Conservation (phyloP, 2,888 invertebrate genomes). For the Tridacna crocea region DNA sequence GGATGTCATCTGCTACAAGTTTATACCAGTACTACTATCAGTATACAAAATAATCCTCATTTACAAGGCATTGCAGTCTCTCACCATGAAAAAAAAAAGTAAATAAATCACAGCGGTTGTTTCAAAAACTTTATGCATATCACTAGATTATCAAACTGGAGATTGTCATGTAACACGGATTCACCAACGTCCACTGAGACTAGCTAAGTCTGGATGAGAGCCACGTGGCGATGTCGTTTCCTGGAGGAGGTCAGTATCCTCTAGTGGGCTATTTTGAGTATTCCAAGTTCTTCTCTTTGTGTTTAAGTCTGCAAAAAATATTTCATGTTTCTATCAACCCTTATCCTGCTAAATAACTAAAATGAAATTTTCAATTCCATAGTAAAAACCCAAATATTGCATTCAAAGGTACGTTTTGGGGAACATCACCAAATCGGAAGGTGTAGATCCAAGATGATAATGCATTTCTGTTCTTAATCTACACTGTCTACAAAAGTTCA, state of each 20-base stretch:
- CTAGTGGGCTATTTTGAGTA: slow-evolving; percentile 52
- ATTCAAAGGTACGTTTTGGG: not conserved
- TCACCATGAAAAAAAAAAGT: too few relatives aligned
- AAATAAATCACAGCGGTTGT: too few relatives aligned
- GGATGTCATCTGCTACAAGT: too few relatives aligned
- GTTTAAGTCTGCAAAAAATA: slow-evolving; percentile 70
- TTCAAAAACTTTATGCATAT: too few relatives aligned
- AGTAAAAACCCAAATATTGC: not conserved
- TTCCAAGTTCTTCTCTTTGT: slow-evolving; percentile 71
- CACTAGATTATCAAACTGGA: not conserved
- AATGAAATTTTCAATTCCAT: not conserved
- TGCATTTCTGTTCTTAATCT: too few relatives aligned
- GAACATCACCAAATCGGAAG: not conserved
- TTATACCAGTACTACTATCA: too few relatives aligned
- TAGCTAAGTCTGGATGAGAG: slow-evolving; percentile 69
- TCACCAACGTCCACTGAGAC: slow-evolving; percentile 55
- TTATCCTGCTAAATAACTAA: not conserved
- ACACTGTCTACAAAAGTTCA: too few relatives aligned
- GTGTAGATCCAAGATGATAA: too few relatives aligned
- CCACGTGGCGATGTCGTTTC: slow-evolving; percentile 48
- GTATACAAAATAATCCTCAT: too few relatives aligned
- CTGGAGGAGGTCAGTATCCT: slow-evolving; percentile 53
- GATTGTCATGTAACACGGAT: not conserved
- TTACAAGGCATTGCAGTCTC: too few relatives aligned
- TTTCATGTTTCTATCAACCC: slow-evolving; percentile 10